Base-by-base conservation (phyloP, 2,113 vertebrate species). In the Brachyistius frenatus region DNA sequence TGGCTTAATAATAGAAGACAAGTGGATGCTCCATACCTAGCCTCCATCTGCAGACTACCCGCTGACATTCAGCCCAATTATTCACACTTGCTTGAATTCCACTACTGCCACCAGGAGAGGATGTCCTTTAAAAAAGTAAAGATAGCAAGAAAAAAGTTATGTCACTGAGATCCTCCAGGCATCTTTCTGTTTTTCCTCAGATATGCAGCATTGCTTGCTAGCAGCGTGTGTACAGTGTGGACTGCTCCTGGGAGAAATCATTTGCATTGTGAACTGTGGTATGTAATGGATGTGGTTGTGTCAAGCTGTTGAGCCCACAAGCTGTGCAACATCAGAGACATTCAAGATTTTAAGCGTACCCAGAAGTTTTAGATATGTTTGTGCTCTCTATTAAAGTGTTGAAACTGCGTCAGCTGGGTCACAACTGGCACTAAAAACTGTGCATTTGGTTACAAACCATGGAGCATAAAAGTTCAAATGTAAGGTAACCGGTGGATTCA, bases 41-140 rank as follows among this genome's bases (percentile, higher is more conserved):
- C 46, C 68, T 85, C 83, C 83, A 81, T 85, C 85, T 85, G 76
- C 86, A 83, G 86, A 88, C 90, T 87, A 87, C 86, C 90, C 85
- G 56, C 86, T 94, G 92, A 94, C 91, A 92, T 94, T 94, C 91
- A 92, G 88, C 88, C 90, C 88, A 82, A 87, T 93, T 94, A 92
- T 81, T 88, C 89, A 93, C 92, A 90, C 87, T 92, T 89, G 90
- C 85, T 76, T 84, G 85, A 84, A 91, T 88, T 64, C 73, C 76
- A 77, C 80, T 61, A 64, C 84, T 89, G 90, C 90, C 91, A 89
- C 85, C 87, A 91, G 89, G 88, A 81, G 74, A 90, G 66, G 23
- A 74, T 90, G 92, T 86, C 75, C 88, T 92, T 92, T 93, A 73
- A 88, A 92, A 23, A 88, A 89, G 83, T 83, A 82, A 91, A 88